Base-by-base conservation (phyloP, 2,113 vertebrate genomes). In the Bubo blakistoni region DNA sequence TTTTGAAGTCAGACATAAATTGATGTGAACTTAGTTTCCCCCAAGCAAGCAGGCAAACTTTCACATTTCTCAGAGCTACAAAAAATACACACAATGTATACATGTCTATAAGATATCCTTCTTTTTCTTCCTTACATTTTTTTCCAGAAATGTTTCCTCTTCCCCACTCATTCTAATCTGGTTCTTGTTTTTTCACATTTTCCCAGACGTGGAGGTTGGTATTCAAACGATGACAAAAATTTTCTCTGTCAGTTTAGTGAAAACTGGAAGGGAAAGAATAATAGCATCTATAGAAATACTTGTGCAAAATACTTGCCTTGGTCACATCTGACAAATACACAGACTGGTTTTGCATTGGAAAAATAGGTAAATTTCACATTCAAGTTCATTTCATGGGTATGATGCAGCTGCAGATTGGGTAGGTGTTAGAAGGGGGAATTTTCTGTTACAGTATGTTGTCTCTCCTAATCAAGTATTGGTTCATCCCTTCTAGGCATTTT, bases 61-160 rank as follows among this genome's bases (percentile, higher is more conserved):
- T 40, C 1, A 1, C 10, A 9, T 81, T 66, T 66, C 16, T 81
- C 25, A n/a, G 55, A 55, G 16, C 8, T 84, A 27, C 13, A 47
- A 65, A 88, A 55, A 2, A 0, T 42, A 8, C 3, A 38, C 10
- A 40, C 1, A 58, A 3, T 2, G 0, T 24, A 2, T 46, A 24
- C 3, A 36, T 0, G 1, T n/a, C 16, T 38, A 3, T 14, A 40
- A 25, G 13, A 22, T 49, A 40, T 34, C 14, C 21, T 81, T 32
- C 8, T 51, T 91, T 70, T 77, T 34, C 11, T 61, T 55, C 10
- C 19, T 73, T 61, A 62, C 3, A 25, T 57, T 86, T 47, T 81
- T 72, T 73, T 30, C 5, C 6, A 32, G 15, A n/a, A 58, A 36
- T 55, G 7, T 69, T 88, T 80, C 14, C 2, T 25, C 14, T 74